These are phyloP conservation scores for Ciconia nigra DNA, from an alignment of 2,797 vertebrate genomes.

Conservation along the genomic window DNA sequence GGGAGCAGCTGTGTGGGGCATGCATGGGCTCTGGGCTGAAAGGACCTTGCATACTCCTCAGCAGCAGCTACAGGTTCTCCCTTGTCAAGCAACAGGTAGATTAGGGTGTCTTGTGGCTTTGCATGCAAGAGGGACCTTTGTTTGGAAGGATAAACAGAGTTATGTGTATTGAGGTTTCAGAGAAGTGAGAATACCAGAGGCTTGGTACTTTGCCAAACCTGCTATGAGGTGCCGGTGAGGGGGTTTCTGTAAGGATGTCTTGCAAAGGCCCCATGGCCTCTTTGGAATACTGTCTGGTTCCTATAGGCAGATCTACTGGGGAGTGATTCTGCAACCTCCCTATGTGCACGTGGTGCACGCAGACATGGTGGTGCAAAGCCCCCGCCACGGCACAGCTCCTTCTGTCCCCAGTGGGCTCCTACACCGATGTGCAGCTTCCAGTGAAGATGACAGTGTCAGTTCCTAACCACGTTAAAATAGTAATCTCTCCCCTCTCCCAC, in stretches of 20 bases:
- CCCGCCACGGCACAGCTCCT: background rate
- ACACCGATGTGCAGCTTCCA: background rate
- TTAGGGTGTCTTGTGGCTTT: background rate
- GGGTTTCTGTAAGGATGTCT: background rate
- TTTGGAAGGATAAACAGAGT: background rate
- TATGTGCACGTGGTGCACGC: rapidly evolving
- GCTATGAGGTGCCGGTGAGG: background rate
- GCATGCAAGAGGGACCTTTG: background rate
- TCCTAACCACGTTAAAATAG: background rate
- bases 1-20: background rate
- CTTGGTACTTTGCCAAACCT: background rate
- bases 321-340: background rate
- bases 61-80: background rate
- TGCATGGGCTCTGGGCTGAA: background rate
- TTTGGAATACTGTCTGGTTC: background rate
- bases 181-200: background rate
- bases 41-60: background rate
- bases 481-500: background rate
- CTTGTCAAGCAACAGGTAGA: background rate
- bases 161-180: background rate
- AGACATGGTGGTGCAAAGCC: background rate
- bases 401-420: background rate
- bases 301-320: background rate
- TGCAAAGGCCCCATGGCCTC: background rate
- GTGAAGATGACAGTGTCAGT: background rate